These are phyloP conservation scores for chimpanzee (Pan troglodytes) DNA, from an alignment of 2,113 vertebrate genomes.

Conservation along the genomic window NHGRI_mPanTro3-v2.1_pri NC_072408.2:51516001-51516500, in stretches of 20 bases:
- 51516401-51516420: neutral
- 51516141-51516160: neutral
- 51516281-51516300: neutral
- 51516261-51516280: neutral
- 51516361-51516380: conserved; percentile 34
- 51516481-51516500: conserved; percentile 4
- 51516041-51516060: neutral
- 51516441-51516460: conserved; percentile 4
- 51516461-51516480: neutral
- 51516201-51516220: neutral
- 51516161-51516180: neutral
- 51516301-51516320: neutral
- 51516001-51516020: neutral
- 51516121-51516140: neutral
- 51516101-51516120: neutral
- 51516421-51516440: neutral
- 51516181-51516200: neutral
- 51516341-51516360: conserved; percentile 23
- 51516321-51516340: neutral
- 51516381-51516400: conserved; percentile 23
- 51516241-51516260: conserved; percentile 39
- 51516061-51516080: neutral
- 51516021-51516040: neutral
- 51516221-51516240: neutral
- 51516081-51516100: neutral